phyloP scores from a whole-genome alignment of 2,888 invertebrate species.

The Noctua comes region DNA sequence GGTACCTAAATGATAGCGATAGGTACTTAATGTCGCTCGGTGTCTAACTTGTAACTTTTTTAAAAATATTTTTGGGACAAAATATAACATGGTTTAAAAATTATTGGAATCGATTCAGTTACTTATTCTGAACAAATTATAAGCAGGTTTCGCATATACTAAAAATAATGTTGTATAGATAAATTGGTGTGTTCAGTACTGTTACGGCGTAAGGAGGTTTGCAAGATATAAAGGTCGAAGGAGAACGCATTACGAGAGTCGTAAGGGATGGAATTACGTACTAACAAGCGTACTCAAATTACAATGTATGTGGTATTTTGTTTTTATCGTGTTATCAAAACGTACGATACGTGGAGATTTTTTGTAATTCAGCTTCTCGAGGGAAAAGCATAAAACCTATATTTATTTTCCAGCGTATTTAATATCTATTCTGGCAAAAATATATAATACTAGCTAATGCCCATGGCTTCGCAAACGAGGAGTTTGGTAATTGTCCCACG shows the following conservation, averaged over 20 bases:
- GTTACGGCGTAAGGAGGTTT: constrained; percentile 16
- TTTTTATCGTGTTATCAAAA: neutral
- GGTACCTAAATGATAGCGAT: too few species aligned
- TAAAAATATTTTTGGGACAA: too few species aligned
- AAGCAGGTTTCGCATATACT: too few species aligned
- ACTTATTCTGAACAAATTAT: too few species aligned
- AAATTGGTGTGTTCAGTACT: constrained; percentile 31
- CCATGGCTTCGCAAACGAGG: too few species aligned
- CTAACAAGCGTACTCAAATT: neutral
- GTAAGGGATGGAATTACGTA: constrained; percentile 21
- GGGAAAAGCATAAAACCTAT: neutral
- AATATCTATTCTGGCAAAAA: neutral
- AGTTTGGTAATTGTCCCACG: too few species aligned
- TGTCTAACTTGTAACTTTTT: too few species aligned
- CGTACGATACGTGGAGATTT: neutral
- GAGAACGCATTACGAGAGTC: constrained; percentile 3
- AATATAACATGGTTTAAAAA: too few species aligned
- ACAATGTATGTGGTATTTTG: neutral
- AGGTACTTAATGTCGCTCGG: too few species aligned
- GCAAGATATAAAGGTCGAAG: constrained; percentile 14
- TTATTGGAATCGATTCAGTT: too few species aligned
- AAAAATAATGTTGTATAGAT: too few species aligned
- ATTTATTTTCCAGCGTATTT: neutral
- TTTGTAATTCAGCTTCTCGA: neutral
- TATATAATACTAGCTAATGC: neutral